Evolutionary conservation across 2,888 invertebrate genomes (phyloP), one percentile per base, ranked within the genome.

Genomic region (Monoplex corrugatus): DNA sequence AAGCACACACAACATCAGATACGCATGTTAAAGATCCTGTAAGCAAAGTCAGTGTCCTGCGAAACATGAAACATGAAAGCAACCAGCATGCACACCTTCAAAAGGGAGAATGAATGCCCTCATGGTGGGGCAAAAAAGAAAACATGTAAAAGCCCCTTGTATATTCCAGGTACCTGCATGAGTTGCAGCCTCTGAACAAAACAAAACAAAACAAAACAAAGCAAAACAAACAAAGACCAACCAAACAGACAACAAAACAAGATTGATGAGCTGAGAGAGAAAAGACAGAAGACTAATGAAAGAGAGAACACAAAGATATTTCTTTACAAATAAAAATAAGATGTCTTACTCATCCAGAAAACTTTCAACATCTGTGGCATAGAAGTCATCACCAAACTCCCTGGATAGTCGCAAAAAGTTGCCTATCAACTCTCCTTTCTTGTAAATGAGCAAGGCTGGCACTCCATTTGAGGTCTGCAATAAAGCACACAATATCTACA

Each of bases 371-470:
- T 99, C 99, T 57, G 97, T 97, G 5, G 98, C 97, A 96, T 97
- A 98, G 96, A 99, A 99, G 95, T 99, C 98, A 95, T 97, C 97
- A 0, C 99, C 98, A 86, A 99, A 97, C 95, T 98, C 98, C 94
- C 98, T 97, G 0, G 98, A 97, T 28, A 99, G 95, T 87, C 98
- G 97, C 0, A 99, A 97, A 96, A 99, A 99, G 96, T 99, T 99
- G 0, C 99, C 99, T 94, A 99, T 97, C 8, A 99, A 96, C 94
- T 98, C 98, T 5, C 98, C 98, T 75, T 97, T 97, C 96, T 98
- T 98, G 96, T 99, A 99, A 0, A 98, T 97, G 68, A 99, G 96
- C 87, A 99, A 96, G 0, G 99, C 99, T 28, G 99, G 99, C 0
- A 99, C 97, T 40, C 99, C 99, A 93, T 92, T 93, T 45, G 90